Conservation (phyloP, 2,888 invertebrate species). For the Heliconius hortense region DNA sequence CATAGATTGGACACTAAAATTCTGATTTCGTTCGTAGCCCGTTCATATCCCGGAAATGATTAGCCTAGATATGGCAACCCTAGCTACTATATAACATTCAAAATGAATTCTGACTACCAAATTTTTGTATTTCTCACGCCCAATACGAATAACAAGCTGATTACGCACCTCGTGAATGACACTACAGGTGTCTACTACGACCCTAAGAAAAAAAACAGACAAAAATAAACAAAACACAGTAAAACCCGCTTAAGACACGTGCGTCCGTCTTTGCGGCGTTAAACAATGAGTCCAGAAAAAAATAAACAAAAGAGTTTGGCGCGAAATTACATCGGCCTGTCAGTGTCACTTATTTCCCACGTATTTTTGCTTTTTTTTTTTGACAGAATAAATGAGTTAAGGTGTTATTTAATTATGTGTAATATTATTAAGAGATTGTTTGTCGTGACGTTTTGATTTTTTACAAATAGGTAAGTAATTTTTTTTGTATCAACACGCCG, state of each 20-base stretch:
- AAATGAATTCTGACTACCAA: neutral
- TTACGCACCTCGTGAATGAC: slow-evolving; percentile 60
- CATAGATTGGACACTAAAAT: no score
- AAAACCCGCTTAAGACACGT: slow-evolving; percentile 73
- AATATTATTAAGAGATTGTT: slow-evolving; percentile 14
- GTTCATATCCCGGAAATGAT: no score
- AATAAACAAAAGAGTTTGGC: slow-evolving; percentile 55
- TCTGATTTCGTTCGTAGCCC: no score
- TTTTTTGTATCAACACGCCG: neutral
- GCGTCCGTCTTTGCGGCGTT: slow-evolving; percentile 70
- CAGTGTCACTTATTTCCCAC: slow-evolving; percentile 62
- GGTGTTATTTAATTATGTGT: slow-evolving; percentile 18
- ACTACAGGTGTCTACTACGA: slow-evolving; percentile 70
- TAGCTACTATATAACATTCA: neutral
- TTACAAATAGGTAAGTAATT: neutral
- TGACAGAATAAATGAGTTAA: slow-evolving; percentile 5
- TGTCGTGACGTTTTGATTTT: no score
- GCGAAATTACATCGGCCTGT: slow-evolving; percentile 59
- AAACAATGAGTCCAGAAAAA: slow-evolving; percentile 68
- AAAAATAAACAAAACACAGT: slow-evolving; percentile 62
- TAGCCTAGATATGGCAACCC: neutral
- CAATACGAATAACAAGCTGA: slow-evolving; percentile 45
- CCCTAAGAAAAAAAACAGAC: slow-evolving; percentile 55
- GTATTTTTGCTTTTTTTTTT: slow-evolving; percentile 40
- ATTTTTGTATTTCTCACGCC: slow-evolving; percentile 42